phyloP scores from a whole-genome alignment of 2,888 invertebrate genomes.

The Drosophila atroscutellata region DNA sequence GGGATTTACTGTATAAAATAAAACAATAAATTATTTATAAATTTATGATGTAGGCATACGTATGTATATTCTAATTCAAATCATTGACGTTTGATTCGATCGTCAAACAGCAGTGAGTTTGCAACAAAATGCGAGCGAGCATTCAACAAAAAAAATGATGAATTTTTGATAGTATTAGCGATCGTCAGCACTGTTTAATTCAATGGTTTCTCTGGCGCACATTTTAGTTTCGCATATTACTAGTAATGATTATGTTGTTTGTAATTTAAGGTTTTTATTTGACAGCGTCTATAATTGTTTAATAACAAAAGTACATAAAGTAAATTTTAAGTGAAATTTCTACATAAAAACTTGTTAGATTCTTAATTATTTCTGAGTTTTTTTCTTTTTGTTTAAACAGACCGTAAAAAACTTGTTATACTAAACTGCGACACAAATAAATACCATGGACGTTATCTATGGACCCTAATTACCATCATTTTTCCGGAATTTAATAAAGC shows the following conservation, averaged over 20 bases:
- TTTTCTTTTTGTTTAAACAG: slow-evolving; percentile 9
- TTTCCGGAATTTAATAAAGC: not conserved
- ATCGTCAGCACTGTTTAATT: slow-evolving; percentile 55
- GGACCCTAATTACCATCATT: slow-evolving; percentile 22
- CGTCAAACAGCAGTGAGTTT: slow-evolving; percentile 53
- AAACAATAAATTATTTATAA: slow-evolving; percentile 66
- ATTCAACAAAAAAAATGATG: slow-evolving; percentile 28
- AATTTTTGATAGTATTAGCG: slow-evolving; percentile 26
- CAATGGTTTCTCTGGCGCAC: slow-evolving; percentile 56
- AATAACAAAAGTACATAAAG: slow-evolving; percentile 63
- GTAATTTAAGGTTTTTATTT: slow-evolving; percentile 67
- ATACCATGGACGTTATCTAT: slow-evolving; percentile 11
- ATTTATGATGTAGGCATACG: slow-evolving; percentile 26
- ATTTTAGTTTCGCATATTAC: slow-evolving; percentile 68
- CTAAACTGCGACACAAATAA: slow-evolving; percentile 41
- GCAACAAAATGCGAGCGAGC: slow-evolving; percentile 59
- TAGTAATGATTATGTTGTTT: slow-evolving; percentile 58
- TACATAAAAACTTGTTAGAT: slow-evolving; percentile 43
- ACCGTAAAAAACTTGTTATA: slow-evolving; percentile 21
- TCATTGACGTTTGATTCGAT: slow-evolving; percentile 21
- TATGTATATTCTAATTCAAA: slow-evolving; percentile 25
- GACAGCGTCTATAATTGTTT: slow-evolving; percentile 74
- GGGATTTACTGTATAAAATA: slow-evolving; percentile 77
- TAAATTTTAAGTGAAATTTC: slow-evolving; percentile 63
- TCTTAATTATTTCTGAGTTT: slow-evolving; percentile 40